Conservation (phyloP, 2,888 invertebrate genomes). For the Thysanoteuthis rhombus region DNA sequence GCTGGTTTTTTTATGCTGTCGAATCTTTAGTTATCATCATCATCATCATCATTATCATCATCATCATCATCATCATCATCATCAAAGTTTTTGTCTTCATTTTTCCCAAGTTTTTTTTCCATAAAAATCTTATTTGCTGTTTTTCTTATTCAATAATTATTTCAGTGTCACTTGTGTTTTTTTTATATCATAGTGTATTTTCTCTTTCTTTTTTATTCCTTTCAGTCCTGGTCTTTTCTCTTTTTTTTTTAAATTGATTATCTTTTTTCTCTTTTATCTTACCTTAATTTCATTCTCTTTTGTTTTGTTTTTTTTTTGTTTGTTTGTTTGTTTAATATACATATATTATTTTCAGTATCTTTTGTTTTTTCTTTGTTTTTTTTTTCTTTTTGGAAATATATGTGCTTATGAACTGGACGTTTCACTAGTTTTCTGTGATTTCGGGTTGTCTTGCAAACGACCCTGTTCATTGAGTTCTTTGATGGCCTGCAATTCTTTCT, state of each 20-base stretch:
- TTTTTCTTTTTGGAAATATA: neutral
- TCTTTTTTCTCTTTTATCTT: neutral
- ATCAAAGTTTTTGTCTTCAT: neutral
- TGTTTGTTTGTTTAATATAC: neutral
- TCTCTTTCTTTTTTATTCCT: neutral
- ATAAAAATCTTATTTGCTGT: neutral
- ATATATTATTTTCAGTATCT: neutral
- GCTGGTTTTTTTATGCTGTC: neutral
- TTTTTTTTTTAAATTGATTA: neutral
- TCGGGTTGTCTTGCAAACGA: constrained; percentile 29
- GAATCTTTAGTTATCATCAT: too few species aligned
- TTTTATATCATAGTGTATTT: neutral
- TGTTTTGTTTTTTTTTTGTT: neutral
- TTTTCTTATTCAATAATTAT: neutral
- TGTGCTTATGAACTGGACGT: constrained; percentile 24
- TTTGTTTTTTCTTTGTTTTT: neutral
- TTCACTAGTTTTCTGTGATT: constrained; percentile 24
- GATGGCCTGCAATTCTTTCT: constrained; percentile 98
- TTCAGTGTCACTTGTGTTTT: too few species aligned
- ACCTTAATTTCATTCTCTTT: neutral
- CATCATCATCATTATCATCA: too few species aligned
- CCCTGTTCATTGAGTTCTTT: constrained; percentile 93
- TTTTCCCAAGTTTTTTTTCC: neutral
- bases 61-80: too few species aligned
- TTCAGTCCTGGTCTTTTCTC: neutral